Percentiles rank a stretch among this genome's conserved stretches.
These are phyloP conservation scores for Oryctes rhinoceros DNA, from an alignment of 1,140 invertebrate genomes.

Conservation along the genomic window DNA sequence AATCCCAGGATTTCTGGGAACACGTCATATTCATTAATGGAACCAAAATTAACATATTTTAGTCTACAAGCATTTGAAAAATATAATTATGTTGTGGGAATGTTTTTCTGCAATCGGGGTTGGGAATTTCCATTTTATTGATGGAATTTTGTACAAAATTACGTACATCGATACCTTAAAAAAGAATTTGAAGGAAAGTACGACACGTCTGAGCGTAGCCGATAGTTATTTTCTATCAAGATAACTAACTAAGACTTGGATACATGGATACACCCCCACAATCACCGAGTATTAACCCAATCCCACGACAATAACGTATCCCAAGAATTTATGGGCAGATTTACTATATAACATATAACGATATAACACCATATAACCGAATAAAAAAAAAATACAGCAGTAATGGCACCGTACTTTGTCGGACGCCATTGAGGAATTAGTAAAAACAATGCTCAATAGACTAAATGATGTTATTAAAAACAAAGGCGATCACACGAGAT, in stretches of 20 bases:
- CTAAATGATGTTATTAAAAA: too few species aligned
- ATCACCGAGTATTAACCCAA: too few species aligned
- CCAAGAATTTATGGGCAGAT: too few species aligned
- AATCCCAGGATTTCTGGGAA: neutral
- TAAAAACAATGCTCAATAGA: too few species aligned
- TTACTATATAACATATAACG: too few species aligned
- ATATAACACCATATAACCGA: too few species aligned
- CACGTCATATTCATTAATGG: slow-evolving; percentile 24
- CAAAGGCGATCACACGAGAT: too few species aligned
- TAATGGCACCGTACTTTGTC: too few species aligned
- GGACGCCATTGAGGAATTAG: too few species aligned
- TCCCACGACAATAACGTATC: too few species aligned
- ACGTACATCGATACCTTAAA: slow-evolving; percentile 31
- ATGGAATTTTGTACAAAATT: slow-evolving; percentile 28
- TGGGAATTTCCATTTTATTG: slow-evolving; percentile 21
- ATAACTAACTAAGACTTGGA: slow-evolving; percentile 3
- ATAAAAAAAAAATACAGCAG: too few species aligned
- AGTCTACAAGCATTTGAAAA: slow-evolving; percentile 3
- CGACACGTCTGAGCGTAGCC: neutral
- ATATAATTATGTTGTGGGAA: neutral
- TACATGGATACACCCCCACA: neutral
- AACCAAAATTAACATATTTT: neutral
- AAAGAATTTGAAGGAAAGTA: neutral
- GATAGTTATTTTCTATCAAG: slow-evolving; percentile 8
- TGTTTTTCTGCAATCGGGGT: slow-evolving; percentile 28